phyloP scores from a whole-genome alignment of 2,797 vertebrate genomes.

The Hyperoplus lanceolatus region DNA sequence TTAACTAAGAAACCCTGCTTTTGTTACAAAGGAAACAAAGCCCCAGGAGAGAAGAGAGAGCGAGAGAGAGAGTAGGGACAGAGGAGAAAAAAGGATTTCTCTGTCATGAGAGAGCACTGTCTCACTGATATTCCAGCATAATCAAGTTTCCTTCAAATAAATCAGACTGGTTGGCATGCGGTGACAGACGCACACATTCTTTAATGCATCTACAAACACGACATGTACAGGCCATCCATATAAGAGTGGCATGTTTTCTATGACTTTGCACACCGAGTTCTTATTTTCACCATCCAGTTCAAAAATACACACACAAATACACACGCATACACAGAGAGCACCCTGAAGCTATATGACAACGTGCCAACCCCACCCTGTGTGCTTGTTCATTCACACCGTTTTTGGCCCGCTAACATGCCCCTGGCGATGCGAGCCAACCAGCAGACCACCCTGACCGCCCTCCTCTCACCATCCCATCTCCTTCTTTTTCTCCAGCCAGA shows the following conservation, averaged over 20 bases:
- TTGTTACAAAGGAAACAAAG: constrained; percentile 87
- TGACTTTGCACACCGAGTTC: constrained; percentile 55
- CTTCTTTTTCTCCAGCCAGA: constrained; percentile 38
- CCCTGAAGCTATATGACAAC: constrained; percentile 58
- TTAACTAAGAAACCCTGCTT: constrained; percentile 85
- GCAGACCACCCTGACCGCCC: constrained; percentile 69
- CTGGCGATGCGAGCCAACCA: constrained; percentile 59
- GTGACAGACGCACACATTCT: constrained; percentile 36
- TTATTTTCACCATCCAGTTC: constrained; percentile 41
- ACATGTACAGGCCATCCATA: constrained; percentile 56
- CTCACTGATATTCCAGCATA: constrained; percentile 84
- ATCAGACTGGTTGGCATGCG: constrained; percentile 78
- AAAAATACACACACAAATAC: constrained; percentile 28
- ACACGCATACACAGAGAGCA: constrained; percentile 24
- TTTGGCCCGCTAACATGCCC: constrained; percentile 58
- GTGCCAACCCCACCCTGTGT: constrained; percentile 66
- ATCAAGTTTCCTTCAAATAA: constrained; percentile 81
- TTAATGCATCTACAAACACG: constrained; percentile 39
- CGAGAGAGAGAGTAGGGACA: constrained; percentile 42
- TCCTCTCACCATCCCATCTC: constrained; percentile 52
- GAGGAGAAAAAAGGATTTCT: constrained; percentile 59
- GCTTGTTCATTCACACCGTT: constrained; percentile 63
- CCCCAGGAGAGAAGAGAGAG: constrained; percentile 72
- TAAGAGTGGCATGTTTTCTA: constrained; percentile 51
- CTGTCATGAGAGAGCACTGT: constrained; percentile 70